Percentiles rank a stretch among this genome's conserved stretches.
Conservation (phyloP, 2,797 vertebrate genomes). For the Nannoperca australis region DNA sequence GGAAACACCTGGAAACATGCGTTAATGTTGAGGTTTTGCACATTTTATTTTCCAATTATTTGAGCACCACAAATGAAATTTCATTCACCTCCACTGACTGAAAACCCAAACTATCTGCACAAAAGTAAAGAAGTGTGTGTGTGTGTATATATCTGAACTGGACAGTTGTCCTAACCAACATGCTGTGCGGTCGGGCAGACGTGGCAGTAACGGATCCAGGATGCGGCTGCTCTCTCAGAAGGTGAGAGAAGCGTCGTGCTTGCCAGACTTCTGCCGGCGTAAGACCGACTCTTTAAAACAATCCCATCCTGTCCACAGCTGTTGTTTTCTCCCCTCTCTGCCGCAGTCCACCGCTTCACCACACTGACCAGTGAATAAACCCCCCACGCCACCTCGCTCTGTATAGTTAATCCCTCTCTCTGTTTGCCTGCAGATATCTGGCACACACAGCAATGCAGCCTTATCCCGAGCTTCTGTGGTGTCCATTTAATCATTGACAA, state of each 20-base stretch:
- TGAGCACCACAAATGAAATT: background rate
- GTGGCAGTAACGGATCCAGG: conserved; percentile 42
- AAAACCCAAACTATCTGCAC: background rate
- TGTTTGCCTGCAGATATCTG: conserved; percentile 72
- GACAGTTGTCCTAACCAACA: background rate
- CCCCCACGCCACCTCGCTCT: conserved; percentile 12
- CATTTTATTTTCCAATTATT: background rate
- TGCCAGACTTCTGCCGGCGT: conserved; percentile 72
- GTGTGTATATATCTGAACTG: too few relatives aligned
- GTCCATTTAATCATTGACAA: conserved; percentile 76
- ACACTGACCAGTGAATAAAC: conserved; percentile 51
- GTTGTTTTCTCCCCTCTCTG: conserved; percentile 72
- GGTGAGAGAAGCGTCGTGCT: conserved; percentile 66
- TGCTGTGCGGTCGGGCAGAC: conserved; percentile 30
- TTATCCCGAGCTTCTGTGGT: conserved; percentile 66
- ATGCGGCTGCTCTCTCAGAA: conserved; percentile 52
- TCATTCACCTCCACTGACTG: too few relatives aligned
- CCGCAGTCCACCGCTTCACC: conserved; percentile 30
- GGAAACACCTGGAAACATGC: background rate
- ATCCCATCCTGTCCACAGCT: conserved; percentile 76
- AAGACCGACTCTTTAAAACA: conserved; percentile 61
- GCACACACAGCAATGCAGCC: conserved; percentile 64
- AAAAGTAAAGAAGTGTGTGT: too few relatives aligned
- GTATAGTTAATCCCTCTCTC: conserved; percentile 71
- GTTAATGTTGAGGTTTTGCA: too few relatives aligned